phyloP scores from a whole-genome alignment of 2,797 vertebrate genomes.

The Scolopax rusticola region DNA sequence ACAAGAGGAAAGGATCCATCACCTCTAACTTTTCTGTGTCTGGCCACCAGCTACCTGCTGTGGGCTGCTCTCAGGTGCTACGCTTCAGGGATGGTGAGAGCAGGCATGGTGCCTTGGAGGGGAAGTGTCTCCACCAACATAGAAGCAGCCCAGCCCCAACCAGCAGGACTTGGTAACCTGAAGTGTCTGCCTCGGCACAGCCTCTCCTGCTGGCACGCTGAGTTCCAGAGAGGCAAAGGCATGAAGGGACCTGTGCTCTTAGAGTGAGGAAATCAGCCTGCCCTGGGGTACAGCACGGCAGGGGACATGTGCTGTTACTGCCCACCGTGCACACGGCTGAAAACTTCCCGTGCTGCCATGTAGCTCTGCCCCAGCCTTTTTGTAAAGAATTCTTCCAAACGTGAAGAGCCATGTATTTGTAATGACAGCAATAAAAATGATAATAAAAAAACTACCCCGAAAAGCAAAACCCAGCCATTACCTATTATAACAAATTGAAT shows the following conservation, averaged over 20 bases:
- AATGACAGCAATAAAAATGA: background rate
- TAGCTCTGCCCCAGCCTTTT: background rate
- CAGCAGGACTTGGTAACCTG: background rate
- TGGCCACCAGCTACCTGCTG: fast-evolving
- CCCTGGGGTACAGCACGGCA: background rate
- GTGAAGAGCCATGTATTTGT: background rate
- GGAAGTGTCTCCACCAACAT: background rate
- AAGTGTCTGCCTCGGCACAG: background rate
- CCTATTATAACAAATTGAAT: background rate
- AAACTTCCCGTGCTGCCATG: background rate
- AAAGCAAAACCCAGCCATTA: constrained; percentile 22
- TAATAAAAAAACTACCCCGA: background rate
- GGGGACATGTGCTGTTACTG: background rate
- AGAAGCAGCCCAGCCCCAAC: background rate
- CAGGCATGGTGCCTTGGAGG: fast-evolving
- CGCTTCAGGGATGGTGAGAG: background rate
- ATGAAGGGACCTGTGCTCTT: background rate
- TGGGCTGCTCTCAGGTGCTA: background rate
- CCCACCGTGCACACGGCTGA: fast-evolving
- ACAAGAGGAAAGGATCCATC: background rate
- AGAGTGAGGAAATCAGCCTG: background rate
- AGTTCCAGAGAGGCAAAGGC: background rate
- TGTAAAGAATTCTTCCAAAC: background rate
- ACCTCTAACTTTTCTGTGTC: background rate
- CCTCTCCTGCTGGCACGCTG: background rate